phyloP scores from a whole-genome alignment of 92 coral and sea anemone genomes.

The Bergia puertoricense region DNA sequence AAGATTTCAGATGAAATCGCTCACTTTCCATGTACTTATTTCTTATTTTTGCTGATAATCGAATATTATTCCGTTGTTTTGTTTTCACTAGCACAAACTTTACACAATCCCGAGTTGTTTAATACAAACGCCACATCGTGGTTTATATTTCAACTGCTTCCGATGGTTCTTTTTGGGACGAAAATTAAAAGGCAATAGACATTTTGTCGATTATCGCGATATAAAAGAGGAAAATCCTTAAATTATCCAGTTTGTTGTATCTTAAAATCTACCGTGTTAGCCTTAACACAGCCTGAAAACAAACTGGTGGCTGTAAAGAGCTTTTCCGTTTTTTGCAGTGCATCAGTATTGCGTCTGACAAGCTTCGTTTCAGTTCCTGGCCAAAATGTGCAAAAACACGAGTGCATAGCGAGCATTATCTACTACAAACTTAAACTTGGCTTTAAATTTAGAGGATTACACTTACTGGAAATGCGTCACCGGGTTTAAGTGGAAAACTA shows the following conservation, averaged over 20 bases:
- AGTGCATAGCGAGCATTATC: background rate
- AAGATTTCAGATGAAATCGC: background rate
- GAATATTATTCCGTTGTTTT: background rate
- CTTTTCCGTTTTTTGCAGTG: background rate
- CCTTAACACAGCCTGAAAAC: background rate
- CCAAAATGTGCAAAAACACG: background rate
- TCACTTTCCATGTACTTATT: background rate
- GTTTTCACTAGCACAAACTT: constrained; percentile 20
- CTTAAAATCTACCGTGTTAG: constrained; percentile 16
- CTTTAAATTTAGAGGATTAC: constrained; percentile 39
- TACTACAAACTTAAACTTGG: background rate
- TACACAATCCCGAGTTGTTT: constrained; percentile 29
- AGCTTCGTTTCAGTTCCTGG: background rate
- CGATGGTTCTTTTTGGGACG: background rate
- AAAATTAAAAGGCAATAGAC: constrained; percentile 23
- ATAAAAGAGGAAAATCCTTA: constrained; percentile 9
- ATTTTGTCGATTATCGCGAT: constrained; percentile 1
- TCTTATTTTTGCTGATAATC: background rate
- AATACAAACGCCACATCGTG: background rate
- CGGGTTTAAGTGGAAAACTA: constrained; percentile 31
- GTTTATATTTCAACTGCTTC: background rate
- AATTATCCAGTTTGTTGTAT: constrained; percentile 19
- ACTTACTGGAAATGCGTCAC: constrained; percentile 30
- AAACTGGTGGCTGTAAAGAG: background rate
- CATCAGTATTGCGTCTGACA: background rate